Base-by-base conservation (phyloP, 2,888 invertebrate genomes). In the Mystacides longicornis region DNA sequence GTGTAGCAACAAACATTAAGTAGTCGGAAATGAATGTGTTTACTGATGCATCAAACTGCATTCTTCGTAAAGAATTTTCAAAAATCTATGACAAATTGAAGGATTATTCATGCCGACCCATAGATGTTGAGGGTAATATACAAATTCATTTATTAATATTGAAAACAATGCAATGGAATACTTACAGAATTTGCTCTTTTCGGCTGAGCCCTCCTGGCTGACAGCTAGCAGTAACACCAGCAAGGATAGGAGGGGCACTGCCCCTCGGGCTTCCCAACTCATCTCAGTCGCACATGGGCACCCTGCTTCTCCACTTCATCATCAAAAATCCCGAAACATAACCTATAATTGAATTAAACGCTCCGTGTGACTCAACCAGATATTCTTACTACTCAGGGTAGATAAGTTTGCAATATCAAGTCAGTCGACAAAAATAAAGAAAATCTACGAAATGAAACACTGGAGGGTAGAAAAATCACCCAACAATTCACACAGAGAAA, bases 131-230 rank as follows among this genome's bases (percentile, higher is more conserved):
- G n/a, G n/a, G n/a, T n/a, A n/a, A n/a, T n/a, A n/a, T n/a, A n/a
- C n/a, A n/a, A n/a, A n/a, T n/a, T n/a, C n/a, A n/a, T n/a, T n/a
- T n/a, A n/a, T n/a, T n/a, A n/a, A n/a, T n/a, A n/a, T n/a, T n/a
- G n/a, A n/a, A n/a, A n/a, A n/a, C n/a, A n/a, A n/a, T n/a, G n/a
- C n/a, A n/a, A 37, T 7, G 14, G 16, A 37, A 3, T n/a, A 37
- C 77, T 76, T 68, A 77, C 77, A 77, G 72, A 77, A 77, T 66
- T 77, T 77, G 71, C 77, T 77, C 66, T 77, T 77, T 71, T 77
- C 77, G 56, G 75, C 77, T 65, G 64, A 65, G 65, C 66, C 65
- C 61, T 47, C 57, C 31, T 53, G 57, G 49, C 49, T 45, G 55
- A 51, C 27, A 22, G 67, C 65, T 62, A 70, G 68, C 61, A 72